Percentiles rank a stretch among this genome's conserved stretches.
These are phyloP conservation scores for Eupithecia tripunctaria DNA, from an alignment of 2,888 invertebrate species.

Conservation along the genomic window DNA sequence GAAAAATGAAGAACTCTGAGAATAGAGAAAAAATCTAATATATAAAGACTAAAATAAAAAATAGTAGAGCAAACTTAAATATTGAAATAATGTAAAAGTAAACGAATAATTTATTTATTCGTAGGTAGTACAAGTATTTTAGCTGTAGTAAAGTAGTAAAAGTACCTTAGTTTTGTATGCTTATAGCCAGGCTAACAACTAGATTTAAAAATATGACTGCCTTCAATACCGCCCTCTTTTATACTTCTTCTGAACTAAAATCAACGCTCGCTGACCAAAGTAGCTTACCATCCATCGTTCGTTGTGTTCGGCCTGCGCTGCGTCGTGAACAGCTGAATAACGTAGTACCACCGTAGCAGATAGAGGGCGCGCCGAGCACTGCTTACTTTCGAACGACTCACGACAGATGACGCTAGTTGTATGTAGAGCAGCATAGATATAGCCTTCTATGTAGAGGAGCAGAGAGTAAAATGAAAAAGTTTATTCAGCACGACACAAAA, in stretches of 20 bases:
- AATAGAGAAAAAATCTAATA: not conserved
- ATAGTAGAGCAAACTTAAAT: not conserved
- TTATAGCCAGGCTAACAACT: too few relatives aligned
- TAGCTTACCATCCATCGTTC: not conserved
- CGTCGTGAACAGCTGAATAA: not conserved
- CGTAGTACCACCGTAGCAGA: not conserved
- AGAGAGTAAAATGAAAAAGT: too few relatives aligned
- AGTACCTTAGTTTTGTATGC: too few relatives aligned
- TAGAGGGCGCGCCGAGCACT: conserved; percentile 30
- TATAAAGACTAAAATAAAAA: not conserved
- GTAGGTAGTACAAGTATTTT: too few relatives aligned
- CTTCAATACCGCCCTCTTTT: conserved; percentile 20
- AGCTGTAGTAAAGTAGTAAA: too few relatives aligned
- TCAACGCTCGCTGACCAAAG: not conserved
- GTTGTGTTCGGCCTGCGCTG: not conserved
- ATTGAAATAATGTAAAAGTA: too few relatives aligned
- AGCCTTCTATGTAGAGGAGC: too few relatives aligned
- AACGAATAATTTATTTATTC: too few relatives aligned
- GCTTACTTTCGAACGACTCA: not conserved
- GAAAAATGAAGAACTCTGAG: not conserved
- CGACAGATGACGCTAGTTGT: conserved; percentile 30
- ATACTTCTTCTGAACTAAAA: conserved; percentile 8
- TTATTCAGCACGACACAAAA: too few relatives aligned
- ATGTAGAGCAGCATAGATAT: not conserved
- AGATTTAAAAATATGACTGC: too few relatives aligned